Conservation (phyloP, 2,113 vertebrate genomes). For the Archilochus colubris region DNA sequence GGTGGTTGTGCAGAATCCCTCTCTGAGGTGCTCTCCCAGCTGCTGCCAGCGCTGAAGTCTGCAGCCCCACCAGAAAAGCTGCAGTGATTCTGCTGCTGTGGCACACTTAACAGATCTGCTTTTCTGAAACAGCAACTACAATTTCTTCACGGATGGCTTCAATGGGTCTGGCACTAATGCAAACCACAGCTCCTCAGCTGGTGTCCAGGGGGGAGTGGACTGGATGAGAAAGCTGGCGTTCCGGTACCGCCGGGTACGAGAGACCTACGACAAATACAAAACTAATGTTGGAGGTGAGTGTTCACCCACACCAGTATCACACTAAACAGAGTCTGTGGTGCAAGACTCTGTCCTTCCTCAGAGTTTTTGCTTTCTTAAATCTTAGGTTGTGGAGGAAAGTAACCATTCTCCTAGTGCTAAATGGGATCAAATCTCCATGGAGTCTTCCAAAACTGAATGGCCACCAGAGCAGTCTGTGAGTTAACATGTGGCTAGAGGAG, state of each 20-base stretch:
- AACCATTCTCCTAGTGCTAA: background rate
- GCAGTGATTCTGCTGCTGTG: background rate
- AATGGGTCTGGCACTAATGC: constrained; percentile 82
- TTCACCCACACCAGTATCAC: background rate
- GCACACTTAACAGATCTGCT: background rate
- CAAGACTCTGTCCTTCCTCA: background rate
- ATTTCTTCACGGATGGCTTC: constrained; percentile 93
- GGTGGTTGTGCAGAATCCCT: background rate
- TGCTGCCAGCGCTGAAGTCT: background rate
- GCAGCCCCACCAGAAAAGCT: rapidly evolving
- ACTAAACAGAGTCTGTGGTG: background rate
- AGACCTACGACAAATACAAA: constrained; percentile 94
- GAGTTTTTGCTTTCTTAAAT: background rate
- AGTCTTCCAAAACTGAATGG: background rate
- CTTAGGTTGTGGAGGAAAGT: background rate
- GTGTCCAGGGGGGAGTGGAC: constrained; percentile 94
- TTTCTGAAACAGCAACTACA: constrained; percentile 87
- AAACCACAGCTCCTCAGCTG: constrained; percentile 79
- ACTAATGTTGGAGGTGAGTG: constrained; percentile 89
- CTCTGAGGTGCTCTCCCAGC: background rate
- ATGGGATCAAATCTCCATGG: background rate
- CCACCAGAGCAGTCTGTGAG: background rate
- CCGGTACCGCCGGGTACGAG: constrained; percentile 93
- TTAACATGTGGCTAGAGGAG: rapidly evolving
- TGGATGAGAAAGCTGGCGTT: constrained; percentile 99